Conservation (phyloP, 2,113 vertebrate species). For the Pseudois nayaur region DNA sequence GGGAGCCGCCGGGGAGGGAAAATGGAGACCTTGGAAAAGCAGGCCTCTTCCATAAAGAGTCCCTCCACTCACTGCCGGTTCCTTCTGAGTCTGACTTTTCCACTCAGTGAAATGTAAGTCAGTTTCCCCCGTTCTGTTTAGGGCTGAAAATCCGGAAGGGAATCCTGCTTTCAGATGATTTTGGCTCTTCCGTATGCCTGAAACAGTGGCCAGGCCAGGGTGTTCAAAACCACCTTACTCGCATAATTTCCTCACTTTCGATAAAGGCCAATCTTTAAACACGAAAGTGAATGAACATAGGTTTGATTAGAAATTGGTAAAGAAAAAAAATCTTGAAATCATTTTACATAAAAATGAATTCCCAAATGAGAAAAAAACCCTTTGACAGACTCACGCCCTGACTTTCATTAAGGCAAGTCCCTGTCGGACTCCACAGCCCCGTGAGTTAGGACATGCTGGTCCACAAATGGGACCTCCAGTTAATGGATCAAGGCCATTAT, state of each 20-base stretch:
- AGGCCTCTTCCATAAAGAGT: too few relatives aligned
- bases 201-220: background rate
- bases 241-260: background rate
- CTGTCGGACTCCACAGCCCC: background rate
- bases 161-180: rapidly evolving
- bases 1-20: too few relatives aligned
- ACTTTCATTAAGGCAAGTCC: background rate
- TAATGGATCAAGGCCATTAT: slow-evolving; percentile 15
- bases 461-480: background rate
- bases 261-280: background rate
- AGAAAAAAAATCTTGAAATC: background rate
- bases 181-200: rapidly evolving
- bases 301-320: background rate
- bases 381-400: background rate
- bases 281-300: background rate
- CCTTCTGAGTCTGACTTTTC: background rate
- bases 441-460: background rate
- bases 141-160: background rate
- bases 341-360: background rate
- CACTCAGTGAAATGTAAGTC: rapidly evolving
- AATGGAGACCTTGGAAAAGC: background rate
- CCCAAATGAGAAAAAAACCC: background rate
- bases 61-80: background rate
- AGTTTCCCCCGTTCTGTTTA: background rate
- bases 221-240: background rate